Base-by-base conservation (phyloP, 2,888 invertebrate species). In the Cyclophora punctaria region DNA sequence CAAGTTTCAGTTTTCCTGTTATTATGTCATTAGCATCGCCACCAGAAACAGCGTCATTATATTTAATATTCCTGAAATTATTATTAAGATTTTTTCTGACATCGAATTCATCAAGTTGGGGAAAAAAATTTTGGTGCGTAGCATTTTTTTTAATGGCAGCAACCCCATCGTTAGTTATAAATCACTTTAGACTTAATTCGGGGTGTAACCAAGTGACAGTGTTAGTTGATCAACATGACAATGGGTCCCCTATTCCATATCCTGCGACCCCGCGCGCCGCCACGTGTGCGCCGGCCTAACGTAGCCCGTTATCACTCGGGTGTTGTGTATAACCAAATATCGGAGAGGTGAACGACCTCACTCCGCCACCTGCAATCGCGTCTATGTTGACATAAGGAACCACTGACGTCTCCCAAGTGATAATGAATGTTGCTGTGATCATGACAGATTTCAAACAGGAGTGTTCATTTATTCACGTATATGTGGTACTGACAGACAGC, bases 291-390 rank as follows among this genome's bases (percentile, higher is more conserved):
- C 52, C 62, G 60, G 66, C 66, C 67, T 69, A 50, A 53, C 56
- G 55, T 54, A 69, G 63, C 68, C 79, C 79, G 80, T 79, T 83
- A 81, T 83, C 76, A 66, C 69, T 73, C 75, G 73, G 73, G 68
- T 73, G 72, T 70, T 66, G 67, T 75, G 75, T 84, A 81, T 80
- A 44, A 44, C 87, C 84, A 80, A 88, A 88, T 86, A 85, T 85
- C 75, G 74, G 63, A 71, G 75, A 75, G 86, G 79, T 84, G 76
- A 84, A 81, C 57, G 83, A 83, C 80, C 85, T 63, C 60, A 56
- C 55, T 55, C 62, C 57, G 80, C 77, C 79, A 86, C 87, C 86
- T 86, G 86, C 84, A 83, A 80, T 83, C 81, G 80, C 74, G 75
- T 66, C 73, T 72, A 71, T 83, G 80, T 85, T 85, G 82, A 85